Evolutionary conservation across 2,113 vertebrate species (phyloP).

Genomic region (Aphyosemion australe): DNA sequence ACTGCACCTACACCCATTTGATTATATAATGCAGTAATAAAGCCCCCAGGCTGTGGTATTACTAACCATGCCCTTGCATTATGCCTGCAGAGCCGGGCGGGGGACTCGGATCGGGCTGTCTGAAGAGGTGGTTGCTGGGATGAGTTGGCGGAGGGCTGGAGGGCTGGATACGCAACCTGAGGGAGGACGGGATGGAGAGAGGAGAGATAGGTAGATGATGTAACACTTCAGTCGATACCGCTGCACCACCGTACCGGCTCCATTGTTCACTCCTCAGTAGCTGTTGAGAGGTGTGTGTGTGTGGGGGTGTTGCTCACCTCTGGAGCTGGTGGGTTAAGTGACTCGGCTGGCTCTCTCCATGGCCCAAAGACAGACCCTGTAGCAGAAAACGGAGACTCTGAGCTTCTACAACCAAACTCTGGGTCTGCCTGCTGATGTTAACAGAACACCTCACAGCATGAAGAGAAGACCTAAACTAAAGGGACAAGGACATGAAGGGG

Average conservation of each 20-base stretch:
- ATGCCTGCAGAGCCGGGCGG: constrained; percentile 87
- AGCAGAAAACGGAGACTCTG: constrained; percentile 5
- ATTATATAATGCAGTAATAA: background rate
- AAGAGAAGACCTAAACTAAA: too few species aligned
- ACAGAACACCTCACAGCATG: too few species aligned
- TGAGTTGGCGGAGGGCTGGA: constrained; percentile 96
- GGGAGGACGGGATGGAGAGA: constrained; percentile 58
- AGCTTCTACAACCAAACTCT: too few species aligned
- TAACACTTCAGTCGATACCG: constrained; percentile 57
- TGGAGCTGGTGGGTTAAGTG: constrained; percentile 99
- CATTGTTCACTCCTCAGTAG: constrained; percentile 38
- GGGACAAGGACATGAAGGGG: too few species aligned
- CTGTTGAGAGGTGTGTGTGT: constrained; percentile 32
- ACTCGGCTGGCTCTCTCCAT: constrained; percentile 95
- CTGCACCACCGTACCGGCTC: constrained; percentile 43
- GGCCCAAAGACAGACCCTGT: constrained; percentile 86
- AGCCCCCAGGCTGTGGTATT: background rate
- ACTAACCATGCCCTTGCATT: constrained; percentile 90
- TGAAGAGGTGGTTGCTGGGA: constrained; percentile 97
- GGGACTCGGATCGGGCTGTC: constrained; percentile 91
- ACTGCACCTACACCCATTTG: background rate
- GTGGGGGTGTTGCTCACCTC: constrained; percentile 79
- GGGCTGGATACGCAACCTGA: constrained; percentile 95
- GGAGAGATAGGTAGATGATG: constrained; percentile 47
- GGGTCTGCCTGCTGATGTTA: too few species aligned